Percentiles rank a stretch among this genome's conserved stretches.
These are phyloP conservation scores for Venusia cambrica DNA, from an alignment of 2,888 invertebrate genomes.

Conservation along the genomic window DNA sequence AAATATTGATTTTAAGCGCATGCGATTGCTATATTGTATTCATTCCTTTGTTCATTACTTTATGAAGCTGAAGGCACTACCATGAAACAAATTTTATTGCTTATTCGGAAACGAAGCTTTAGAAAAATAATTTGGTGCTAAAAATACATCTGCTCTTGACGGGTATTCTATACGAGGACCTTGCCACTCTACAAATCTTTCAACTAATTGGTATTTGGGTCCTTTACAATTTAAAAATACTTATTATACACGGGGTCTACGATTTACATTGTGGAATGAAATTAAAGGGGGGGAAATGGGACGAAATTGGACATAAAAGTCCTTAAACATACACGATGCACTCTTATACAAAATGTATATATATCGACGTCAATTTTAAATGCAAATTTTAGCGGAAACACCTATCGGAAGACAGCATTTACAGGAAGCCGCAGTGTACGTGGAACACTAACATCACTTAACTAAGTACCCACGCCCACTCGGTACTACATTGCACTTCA, in stretches of 20 bases:
- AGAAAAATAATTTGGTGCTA: slow-evolving; percentile 72
- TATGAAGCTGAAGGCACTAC: slow-evolving; percentile 80
- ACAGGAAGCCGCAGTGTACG: slow-evolving; percentile 77
- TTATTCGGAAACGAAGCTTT: slow-evolving; percentile 72
- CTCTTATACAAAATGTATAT: slow-evolving; percentile 37
- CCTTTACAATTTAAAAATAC: slow-evolving; percentile 41
- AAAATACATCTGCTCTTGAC: slow-evolving; percentile 60
- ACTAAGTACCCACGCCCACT: slow-evolving; percentile 66
- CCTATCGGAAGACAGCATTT: slow-evolving; percentile 79
- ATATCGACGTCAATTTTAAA: slow-evolving; percentile 65
- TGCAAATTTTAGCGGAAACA: slow-evolving; percentile 73
- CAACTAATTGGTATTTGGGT: slow-evolving; percentile 42
- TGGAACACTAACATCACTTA: slow-evolving; percentile 73
- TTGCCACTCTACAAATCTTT: slow-evolving; percentile 51
- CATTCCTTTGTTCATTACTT: slow-evolving; percentile 54
- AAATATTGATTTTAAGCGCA: slow-evolving; percentile 76
- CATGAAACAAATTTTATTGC: slow-evolving; percentile 73
- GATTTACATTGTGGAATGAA: slow-evolving; percentile 56
- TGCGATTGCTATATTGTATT: slow-evolving; percentile 66
- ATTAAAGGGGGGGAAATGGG: slow-evolving; percentile 34
- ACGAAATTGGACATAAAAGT: slow-evolving; percentile 28
- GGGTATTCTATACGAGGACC: slow-evolving; percentile 49
- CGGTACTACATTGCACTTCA: slow-evolving; percentile 69
- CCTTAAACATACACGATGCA: slow-evolving; percentile 32
- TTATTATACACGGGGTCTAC: slow-evolving; percentile 49